A percentile compares a stretch with the other conserved stretches of the same genome.
These are phyloP conservation scores for Calliopsis andreniformis DNA, from an alignment of 1,140 invertebrate species.

Conservation along the genomic window DNA sequence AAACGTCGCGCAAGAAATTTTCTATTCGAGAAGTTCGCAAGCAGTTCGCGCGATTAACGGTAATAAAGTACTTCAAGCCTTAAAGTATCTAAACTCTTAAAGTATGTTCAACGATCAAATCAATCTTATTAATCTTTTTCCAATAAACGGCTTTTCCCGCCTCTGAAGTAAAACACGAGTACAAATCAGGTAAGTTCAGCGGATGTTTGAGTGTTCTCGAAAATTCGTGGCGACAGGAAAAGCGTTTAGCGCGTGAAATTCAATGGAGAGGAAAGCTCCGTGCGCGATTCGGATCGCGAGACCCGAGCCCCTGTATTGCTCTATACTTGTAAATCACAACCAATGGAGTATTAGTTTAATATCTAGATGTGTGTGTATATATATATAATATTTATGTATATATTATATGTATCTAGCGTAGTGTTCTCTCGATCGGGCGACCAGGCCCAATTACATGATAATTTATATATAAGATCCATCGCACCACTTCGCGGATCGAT, in stretches of 20 bases:
- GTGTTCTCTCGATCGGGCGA: constrained; percentile 59
- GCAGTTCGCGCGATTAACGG: no score
- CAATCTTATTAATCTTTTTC: no score
- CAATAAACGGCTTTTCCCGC: background rate
- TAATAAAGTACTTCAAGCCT: no score
- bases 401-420: constrained; percentile 55
- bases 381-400: constrained; percentile 46
- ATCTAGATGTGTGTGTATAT: constrained; percentile 66
- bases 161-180: background rate
- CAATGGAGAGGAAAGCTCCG: constrained; percentile 38
- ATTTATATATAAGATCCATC: constrained; percentile 36
- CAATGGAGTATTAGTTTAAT: constrained; percentile 79
- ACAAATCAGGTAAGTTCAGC: constrained; percentile 4
- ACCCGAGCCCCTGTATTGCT: constrained; percentile 72
- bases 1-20: background rate
- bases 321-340: constrained; percentile 81
- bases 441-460: constrained; percentile 60
- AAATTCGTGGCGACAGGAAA: background rate
- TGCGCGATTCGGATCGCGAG: constrained; percentile 37
- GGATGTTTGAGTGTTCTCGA: background rate
- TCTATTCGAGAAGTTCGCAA: background rate
- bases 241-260: constrained; percentile 23
- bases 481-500: constrained; percentile 39
- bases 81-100: no score
- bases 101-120: no score